Base-by-base conservation (phyloP, 2,797 vertebrate genomes). In the Pseudocheirus occidentalis region DNA sequence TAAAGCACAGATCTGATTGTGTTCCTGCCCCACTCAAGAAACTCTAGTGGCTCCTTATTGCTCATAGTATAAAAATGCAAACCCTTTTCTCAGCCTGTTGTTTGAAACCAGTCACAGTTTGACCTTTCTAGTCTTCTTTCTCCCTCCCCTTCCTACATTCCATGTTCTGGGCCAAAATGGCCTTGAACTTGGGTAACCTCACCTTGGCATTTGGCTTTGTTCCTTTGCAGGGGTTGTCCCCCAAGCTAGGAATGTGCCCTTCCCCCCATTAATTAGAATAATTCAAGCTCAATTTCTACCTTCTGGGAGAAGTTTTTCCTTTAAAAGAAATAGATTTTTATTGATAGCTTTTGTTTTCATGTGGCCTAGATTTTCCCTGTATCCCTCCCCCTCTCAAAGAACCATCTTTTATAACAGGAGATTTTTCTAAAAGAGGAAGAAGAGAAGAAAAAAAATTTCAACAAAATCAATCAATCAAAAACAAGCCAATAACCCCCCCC, bases 321-420 rank as follows among this genome's bases (percentile, higher is more conserved):
- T 93, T 62, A 62, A 92, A 59, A 52, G 24, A 66, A 81, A 40
- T 54, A 92, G 59, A 92, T 92, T 92, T n/a, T 54, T 53, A 62
- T 55, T 92, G 92, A 66, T 50, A 87, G 73, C 34, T 34, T 55
- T 53, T 92, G 92, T n/a, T 54, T 54, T 66, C 92, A 87, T 40
- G 46, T 87, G 40, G 2, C 73, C 73, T 87, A 87, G 73, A 87
- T 87, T 87, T 87, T 87, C 24, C 21, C 21, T 11, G 21, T 27
- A 27, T 87, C 40, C 73, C 40, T 87, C 40, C 73, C 21, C 73
- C 24, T 87, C 21, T 10, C 73, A 27, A 50, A 50, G 7, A 87
- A 6, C 21, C 40, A 50, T 87, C 24, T 3, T 10, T 46, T 87
- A 11, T 87, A 27, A 87, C 40, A 87, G 46, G 46, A 9, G 27